phyloP scores from a whole-genome alignment of 2,888 invertebrate species.

The Drosophila macrospina region DNA sequence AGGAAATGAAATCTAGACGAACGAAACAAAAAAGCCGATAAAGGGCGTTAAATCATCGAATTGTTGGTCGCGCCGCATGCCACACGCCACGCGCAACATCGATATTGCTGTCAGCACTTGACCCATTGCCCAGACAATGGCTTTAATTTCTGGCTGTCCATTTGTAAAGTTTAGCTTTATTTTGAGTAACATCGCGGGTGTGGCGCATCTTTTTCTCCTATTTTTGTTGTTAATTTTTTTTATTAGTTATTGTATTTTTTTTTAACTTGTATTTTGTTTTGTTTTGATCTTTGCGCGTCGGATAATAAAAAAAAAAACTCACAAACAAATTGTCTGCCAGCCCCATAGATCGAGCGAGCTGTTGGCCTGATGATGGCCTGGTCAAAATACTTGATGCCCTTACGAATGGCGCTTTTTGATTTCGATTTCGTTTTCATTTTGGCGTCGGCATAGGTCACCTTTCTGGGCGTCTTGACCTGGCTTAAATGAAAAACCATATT shows the following conservation, averaged over 20 bases:
- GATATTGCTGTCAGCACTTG: constrained; percentile 68
- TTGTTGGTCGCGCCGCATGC: constrained; percentile 67
- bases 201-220: constrained; percentile 72
- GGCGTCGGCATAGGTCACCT: constrained; percentile 57
- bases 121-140: constrained; percentile 76
- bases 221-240: constrained; percentile 27
- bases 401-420: constrained; percentile 68
- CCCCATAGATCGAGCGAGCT: neutral
- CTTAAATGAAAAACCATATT: constrained; percentile 81
- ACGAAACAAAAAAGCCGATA: neutral
- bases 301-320: constrained; percentile 47
- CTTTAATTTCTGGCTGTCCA: constrained; percentile 73
- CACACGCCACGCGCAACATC: constrained; percentile 17
- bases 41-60: constrained; percentile 55
- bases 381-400: constrained; percentile 73
- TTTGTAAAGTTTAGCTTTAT: constrained; percentile 51
- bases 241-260: constrained; percentile 42
- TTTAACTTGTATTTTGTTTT: constrained; percentile 26
- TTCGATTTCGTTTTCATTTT: constrained; percentile 64
- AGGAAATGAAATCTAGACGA: constrained; percentile 2
- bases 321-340: constrained; percentile 76
- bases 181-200: constrained; percentile 64
- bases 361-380: constrained; percentile 55
- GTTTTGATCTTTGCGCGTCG: constrained; percentile 76
- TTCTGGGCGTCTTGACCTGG: constrained; percentile 76